Percentiles rank a stretch among this genome's conserved stretches.
phyloP scores from a whole-genome alignment of 30 jellyfish, hydroid and myxozoan species.

The Aurelia sp. region DNA sequence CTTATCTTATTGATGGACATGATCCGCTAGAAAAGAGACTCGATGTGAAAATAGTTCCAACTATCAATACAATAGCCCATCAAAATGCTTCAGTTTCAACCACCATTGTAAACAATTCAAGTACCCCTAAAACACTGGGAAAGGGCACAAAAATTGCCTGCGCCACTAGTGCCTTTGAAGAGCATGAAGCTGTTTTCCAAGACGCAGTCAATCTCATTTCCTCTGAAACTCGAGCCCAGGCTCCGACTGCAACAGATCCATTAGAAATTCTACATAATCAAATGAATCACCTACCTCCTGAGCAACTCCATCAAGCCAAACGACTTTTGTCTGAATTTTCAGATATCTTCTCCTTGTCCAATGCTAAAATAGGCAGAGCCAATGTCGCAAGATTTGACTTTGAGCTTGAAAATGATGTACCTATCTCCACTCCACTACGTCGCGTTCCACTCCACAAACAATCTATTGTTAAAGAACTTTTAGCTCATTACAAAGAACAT shows the following conservation, averaged over 20 bases:
- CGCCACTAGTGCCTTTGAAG: constrained; percentile 32
- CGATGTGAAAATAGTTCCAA: constrained; percentile 23
- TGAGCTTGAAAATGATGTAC: constrained; percentile 21
- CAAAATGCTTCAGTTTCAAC: constrained; percentile 35
- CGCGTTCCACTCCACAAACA: constrained; percentile 37
- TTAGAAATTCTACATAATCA: constrained; percentile 4
- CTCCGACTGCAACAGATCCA: constrained; percentile 4
- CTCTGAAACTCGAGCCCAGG: not conserved
- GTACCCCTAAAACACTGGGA: not conserved
- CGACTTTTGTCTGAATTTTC: constrained; percentile 17
- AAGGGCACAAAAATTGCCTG: constrained; percentile 4
- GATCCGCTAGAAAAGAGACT: constrained; percentile 37
- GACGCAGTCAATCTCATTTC: constrained; percentile 43
- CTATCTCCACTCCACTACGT: constrained; percentile 36
- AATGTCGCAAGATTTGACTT: constrained; percentile 44
- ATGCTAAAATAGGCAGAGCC: constrained; percentile 37
- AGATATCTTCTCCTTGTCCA: constrained; percentile 35
- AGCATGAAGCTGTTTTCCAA: not conserved
- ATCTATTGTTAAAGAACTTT: constrained; percentile 20
- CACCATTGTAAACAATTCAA: constrained; percentile 8
- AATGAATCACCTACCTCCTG: constrained; percentile 45
- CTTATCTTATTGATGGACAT: constrained; percentile 45
- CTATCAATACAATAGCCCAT: constrained; percentile 6
- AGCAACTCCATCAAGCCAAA: constrained; percentile 43
- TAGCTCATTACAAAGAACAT: constrained; percentile 42